Conservation (phyloP, 2,797 vertebrate species). For the Babyrousa celebensis region DNA sequence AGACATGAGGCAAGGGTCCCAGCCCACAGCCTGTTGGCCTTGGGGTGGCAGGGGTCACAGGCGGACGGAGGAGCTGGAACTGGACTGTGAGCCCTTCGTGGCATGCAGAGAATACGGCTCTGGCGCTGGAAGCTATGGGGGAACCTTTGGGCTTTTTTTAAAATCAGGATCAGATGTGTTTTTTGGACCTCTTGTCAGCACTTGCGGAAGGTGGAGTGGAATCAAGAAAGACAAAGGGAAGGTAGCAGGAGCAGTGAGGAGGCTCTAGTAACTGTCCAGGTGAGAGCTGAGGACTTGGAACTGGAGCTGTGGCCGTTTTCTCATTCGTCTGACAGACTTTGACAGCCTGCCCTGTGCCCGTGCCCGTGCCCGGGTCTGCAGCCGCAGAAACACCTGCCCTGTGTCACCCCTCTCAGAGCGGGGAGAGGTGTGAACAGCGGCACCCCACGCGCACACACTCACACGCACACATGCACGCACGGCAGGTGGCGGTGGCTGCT, state of each 20-base stretch:
- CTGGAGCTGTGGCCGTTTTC: neutral
- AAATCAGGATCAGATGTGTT: constrained; percentile 48
- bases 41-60: neutral
- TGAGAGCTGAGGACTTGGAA: constrained; percentile 49
- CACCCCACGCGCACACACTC: neutral
- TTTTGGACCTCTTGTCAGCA: constrained; percentile 72
- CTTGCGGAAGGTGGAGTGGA: constrained; percentile 67
- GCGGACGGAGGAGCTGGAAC: neutral
- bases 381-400: neutral
- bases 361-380: neutral
- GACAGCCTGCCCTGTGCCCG: rapidly evolving
- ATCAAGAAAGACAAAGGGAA: constrained; percentile 58
- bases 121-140: neutral
- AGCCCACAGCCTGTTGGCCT: neutral
- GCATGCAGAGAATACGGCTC: rapidly evolving
- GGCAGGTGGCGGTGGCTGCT: neutral
- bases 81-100: neutral
- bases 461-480: rapidly evolving
- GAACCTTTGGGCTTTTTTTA: constrained; percentile 13
- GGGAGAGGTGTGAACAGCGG: neutral
- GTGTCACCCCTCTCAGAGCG: too few species aligned
- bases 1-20: neutral
- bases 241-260: constrained; percentile 56
- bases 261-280: constrained; percentile 39
- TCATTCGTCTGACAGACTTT: neutral